Evolutionary conservation across 2,888 invertebrate genomes (phyloP), one percentile per base, ranked within the genome.

Genomic region (Pasiphila rectangulata): DNA sequence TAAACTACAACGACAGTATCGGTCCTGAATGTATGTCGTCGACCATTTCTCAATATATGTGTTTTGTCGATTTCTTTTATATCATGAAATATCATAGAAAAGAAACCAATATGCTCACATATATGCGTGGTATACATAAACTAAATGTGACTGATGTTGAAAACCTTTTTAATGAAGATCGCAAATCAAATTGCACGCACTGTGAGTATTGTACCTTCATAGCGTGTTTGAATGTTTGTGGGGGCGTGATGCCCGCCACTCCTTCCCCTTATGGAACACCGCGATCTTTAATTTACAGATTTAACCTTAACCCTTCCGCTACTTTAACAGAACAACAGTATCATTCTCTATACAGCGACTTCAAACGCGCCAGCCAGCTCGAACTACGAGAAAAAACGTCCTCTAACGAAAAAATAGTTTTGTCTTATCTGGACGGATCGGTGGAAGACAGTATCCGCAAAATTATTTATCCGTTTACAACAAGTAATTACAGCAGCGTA

Each of bases 351-450:
- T 50, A 45, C 16, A 30, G 37, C 5, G 50, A 50, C 23, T 50
- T 50, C 21, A 37, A 41, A 38, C 21, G 41, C 13, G 50, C 50
- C 17, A 50, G 44, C 15, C 32, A 41, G 15, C 21, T 42, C 1
- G 41, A 50, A 40, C 39, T 39, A 4, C 32, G 20, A 7, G 25
- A 37, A 15, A 37, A 36, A 29, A 30, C 32, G 3, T 9, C 27
- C 6, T 32, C 32, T 1, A 39, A 17, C 16, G 45, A 32, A 2
- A 20, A 21, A 12, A 21, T 37, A n/a, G 21, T 21, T 6, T 6
- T 7, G 6, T 21, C 2, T 2, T 20, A 43, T 15, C n/a, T 34
- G 12, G 16, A 17, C 16, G 15, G 12, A 15, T n/a, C n/a, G 6
- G 25, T 34, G 17, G 50, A 50, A 34, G 20, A 17, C 13, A 34